Base-by-base conservation (phyloP, 2,797 vertebrate species). In the Ficedula albicollis region DNA sequence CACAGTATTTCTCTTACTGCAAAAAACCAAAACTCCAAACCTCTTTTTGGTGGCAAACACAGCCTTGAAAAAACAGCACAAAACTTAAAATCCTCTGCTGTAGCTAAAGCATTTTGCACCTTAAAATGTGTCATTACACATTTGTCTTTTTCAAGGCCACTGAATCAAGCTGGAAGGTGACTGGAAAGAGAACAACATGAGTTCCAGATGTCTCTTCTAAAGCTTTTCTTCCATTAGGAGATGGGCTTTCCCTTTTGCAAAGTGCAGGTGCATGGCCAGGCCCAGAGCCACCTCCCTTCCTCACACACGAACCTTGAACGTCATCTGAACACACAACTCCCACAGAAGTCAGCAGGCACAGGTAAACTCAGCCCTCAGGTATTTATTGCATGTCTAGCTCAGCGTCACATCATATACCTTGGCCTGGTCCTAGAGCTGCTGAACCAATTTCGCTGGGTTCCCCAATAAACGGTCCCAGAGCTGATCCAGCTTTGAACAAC, bases 311-410 rank as follows among this genome's bases (percentile, higher is more conserved):
- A 90, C 94, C 36, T 52, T 62, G 68, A 62, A 89, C 8, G 0
- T 80, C 36, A 38, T 8, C 59, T 27, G 20, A 72, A 67, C 21
- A 39, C 41, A 38, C 32, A 76, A 49, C 46, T 95, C 41, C 58
- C 39, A 36, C 55, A 48, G 69, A 78, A 48, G 77, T 51, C 67
- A 78, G 43, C 0, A 0, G 74, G 29, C 0, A 3, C 72, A 49
- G 46, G 49, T 56, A 39, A 72, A 64, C 78, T 92, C 92, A 90
- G 9, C 36, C 48, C 75, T 89, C 34, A 83, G n/a, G 68, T 87
- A 93, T 94, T 94, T 89, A 95, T 12, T 81, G 59, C 76, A 39
- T 6, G 16, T 41, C 64, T 75, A 80, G 21, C 32, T 94, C 82
- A 85, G 52, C 6, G 1, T 29, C 81, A 54, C 30, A 36, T 62